Conservation (phyloP, 1,140 invertebrate genomes). For the Zaprionus ghesquierei region DNA sequence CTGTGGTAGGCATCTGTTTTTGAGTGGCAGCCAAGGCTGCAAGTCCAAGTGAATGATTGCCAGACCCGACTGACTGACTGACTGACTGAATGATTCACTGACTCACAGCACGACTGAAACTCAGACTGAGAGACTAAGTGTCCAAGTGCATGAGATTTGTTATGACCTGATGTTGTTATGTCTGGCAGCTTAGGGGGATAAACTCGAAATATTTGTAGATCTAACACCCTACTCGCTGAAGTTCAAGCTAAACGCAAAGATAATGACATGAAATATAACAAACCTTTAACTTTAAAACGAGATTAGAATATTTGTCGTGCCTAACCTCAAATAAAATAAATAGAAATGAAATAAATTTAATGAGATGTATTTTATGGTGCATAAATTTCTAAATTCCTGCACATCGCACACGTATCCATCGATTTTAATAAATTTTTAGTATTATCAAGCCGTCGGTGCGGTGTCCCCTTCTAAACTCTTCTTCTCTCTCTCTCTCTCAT, state of each 20-base stretch:
- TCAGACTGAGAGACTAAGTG: constrained; percentile 29
- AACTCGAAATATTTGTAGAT: not conserved
- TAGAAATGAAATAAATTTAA: not conserved
- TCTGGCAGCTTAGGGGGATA: not conserved
- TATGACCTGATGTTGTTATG: not conserved
- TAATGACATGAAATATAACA: not conserved
- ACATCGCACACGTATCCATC: not conserved
- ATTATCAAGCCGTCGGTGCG: not conserved
- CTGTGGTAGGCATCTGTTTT: constrained; percentile 23
- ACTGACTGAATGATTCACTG: constrained; percentile 45
- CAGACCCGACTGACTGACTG: constrained; percentile 39
- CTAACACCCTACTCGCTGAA: too few relatives aligned
- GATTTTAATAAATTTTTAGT: constrained; percentile 7
- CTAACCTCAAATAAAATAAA: not conserved
- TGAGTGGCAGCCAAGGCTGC: constrained; percentile 29
- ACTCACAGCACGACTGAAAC: too few relatives aligned
- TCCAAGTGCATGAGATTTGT: constrained; percentile 39
- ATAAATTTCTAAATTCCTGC: not conserved
- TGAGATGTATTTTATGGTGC: not conserved
- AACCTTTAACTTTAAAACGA: not conserved
- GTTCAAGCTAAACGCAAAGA: not conserved
- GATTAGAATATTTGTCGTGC: not conserved
- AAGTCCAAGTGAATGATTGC: constrained; percentile 49
- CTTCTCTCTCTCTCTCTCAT: not conserved
- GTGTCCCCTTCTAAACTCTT: not conserved